phyloP scores from a whole-genome alignment of 2,113 vertebrate genomes.

The Mesocricetus auratus region DNA sequence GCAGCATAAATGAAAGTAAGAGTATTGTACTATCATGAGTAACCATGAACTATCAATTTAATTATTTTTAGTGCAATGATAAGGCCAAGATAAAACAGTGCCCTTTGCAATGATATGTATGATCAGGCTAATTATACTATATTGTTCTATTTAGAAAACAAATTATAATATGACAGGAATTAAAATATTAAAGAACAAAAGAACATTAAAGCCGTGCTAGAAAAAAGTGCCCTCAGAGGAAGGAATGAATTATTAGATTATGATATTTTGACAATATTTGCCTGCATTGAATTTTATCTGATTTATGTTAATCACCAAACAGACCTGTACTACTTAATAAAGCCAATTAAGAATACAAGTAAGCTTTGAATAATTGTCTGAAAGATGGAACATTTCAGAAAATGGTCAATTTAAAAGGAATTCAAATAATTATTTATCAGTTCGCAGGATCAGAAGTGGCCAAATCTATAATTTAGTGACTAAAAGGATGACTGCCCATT shows the following conservation, averaged over 20 bases:
- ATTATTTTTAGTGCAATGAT: conserved; percentile 50
- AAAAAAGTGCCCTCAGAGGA: neutral
- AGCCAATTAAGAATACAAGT: conserved; percentile 42
- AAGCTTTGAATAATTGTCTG: conserved; percentile 43
- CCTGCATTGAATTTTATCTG: conserved; percentile 3
- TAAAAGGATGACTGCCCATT: neutral
- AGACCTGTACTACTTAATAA: conserved; percentile 53
- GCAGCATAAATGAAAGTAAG: neutral
- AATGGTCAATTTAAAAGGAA: neutral
- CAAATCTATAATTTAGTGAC: neutral
- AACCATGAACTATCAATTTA: neutral
- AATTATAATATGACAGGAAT: conserved; percentile 41
- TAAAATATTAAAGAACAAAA: conserved; percentile 40
- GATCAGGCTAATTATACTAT: conserved; percentile 55
- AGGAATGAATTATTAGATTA: conserved; percentile 49
- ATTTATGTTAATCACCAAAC: conserved; percentile 44
- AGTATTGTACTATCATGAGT: neutral
- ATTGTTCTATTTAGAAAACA: conserved; percentile 65
- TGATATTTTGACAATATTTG: conserved; percentile 50
- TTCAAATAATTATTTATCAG: neutral
- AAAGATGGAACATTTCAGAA: conserved; percentile 11
- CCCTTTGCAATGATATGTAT: conserved; percentile 46
- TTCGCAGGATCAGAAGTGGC: neutral
- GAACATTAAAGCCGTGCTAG: neutral
- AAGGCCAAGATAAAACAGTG: conserved; percentile 51